Percentiles rank a stretch among this genome's conserved stretches.
phyloP scores from a whole-genome alignment of 2,888 invertebrate genomes.

The Lasioglossum vierecki region DNA sequence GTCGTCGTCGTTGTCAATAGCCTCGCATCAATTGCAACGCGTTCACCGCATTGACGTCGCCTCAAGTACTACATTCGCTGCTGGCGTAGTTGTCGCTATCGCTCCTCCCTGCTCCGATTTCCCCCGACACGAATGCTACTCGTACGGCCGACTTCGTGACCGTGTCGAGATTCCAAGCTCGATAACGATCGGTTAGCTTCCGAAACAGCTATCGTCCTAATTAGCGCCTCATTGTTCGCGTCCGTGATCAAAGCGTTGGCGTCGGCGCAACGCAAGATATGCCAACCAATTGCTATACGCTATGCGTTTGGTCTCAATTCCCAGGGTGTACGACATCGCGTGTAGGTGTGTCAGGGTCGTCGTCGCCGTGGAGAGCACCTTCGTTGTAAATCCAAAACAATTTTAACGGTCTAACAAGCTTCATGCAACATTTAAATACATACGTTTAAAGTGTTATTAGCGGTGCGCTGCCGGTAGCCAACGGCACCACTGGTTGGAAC shows the following conservation, averaged over 20 bases:
- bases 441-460: slow-evolving; percentile 63
- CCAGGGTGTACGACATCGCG: neutral
- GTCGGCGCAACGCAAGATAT: slow-evolving; percentile 26
- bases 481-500: slow-evolving; percentile 28
- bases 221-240: slow-evolving; percentile 56
- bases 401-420: slow-evolving; percentile 36
- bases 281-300: neutral
- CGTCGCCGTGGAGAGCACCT: neutral
- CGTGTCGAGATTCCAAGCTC: slow-evolving; percentile 38
- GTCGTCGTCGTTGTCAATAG: neutral
- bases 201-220: slow-evolving; percentile 52
- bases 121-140: slow-evolving; percentile 18
- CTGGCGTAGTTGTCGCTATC: neutral
- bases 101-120: slow-evolving; percentile 1
- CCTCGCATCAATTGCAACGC: slow-evolving; percentile 8
- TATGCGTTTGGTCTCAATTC: neutral
- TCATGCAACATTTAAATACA: slow-evolving; percentile 61
- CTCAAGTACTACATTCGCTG: neutral
- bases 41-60: slow-evolving; percentile 1
- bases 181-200: slow-evolving; percentile 40
- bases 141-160: slow-evolving; percentile 25
- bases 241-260: slow-evolving; percentile 48
- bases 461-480: slow-evolving; percentile 1
- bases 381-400: slow-evolving; percentile 24
- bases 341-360: slow-evolving; percentile 35